Evolutionary conservation across 2,888 invertebrate genomes (phyloP).

Genomic region (Bibio marci): DNA sequence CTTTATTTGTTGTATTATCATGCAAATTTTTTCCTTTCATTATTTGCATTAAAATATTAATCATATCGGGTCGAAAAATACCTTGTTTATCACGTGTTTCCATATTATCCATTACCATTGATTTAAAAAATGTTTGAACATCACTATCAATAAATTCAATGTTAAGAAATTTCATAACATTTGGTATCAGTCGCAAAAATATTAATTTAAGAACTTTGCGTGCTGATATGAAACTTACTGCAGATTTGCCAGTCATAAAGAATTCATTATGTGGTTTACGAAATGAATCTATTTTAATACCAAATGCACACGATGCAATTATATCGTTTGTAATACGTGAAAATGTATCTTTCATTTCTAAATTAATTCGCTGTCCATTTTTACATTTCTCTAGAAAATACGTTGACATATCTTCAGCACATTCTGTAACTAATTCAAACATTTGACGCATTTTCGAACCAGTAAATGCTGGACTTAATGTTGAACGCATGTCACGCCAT

Average conservation of each 20-base stretch:
- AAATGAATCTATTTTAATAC: conserved; percentile 34
- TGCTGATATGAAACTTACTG: no score
- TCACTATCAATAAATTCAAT: conserved; percentile 12
- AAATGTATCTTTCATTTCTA: conserved; percentile 27
- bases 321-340: conserved; percentile 26
- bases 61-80: conserved; percentile 12
- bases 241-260: conserved; percentile 29
- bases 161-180: conserved; percentile 11
- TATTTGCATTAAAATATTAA: conserved; percentile 12
- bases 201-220: no score
- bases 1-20: conserved; percentile 2
- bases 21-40: conserved; percentile 10
- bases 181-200: no score
- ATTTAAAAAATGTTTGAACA: conserved; percentile 8
- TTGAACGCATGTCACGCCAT: no score
- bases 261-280: conserved; percentile 34
- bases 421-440: no score
- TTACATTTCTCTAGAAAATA: neutral
- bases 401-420: conserved; percentile 11
- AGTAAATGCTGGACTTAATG: no score
- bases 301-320: conserved; percentile 31
- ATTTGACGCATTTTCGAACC: no score
- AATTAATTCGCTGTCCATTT: neutral
- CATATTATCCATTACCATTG: conserved; percentile 9
- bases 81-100: conserved; percentile 9